Percentiles rank a stretch among this genome's conserved stretches.
Conservation (phyloP, 2,113 vertebrate genomes). For the Gobiocypris rarus region DNA sequence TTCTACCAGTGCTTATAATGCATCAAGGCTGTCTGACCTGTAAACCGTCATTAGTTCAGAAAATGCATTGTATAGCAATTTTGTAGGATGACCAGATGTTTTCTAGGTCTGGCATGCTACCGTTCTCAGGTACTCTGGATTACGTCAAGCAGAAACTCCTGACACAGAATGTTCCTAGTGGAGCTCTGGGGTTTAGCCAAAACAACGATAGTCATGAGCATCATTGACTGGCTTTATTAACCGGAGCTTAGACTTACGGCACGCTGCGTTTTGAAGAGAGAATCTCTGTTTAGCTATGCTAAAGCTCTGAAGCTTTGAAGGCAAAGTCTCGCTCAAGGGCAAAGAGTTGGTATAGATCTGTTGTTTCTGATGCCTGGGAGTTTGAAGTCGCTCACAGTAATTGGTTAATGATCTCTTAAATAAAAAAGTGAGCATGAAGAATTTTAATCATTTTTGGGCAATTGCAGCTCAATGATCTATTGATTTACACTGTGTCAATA, state of each 20-base stretch:
- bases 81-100: not conserved
- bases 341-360: constrained; percentile 41
- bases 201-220: constrained; percentile 29
- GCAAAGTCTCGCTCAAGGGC: constrained; percentile 3
- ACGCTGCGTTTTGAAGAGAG: constrained; percentile 10
- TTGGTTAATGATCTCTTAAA: constrained; percentile 39
- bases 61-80: no score
- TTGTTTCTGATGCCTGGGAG: constrained; percentile 30
- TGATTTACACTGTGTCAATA: constrained; percentile 31
- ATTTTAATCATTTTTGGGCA: constrained; percentile 40
- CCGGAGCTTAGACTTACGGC: not conserved
- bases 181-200: constrained; percentile 31
- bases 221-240: constrained; percentile 32
- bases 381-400: constrained; percentile 33
- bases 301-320: constrained; percentile 4
- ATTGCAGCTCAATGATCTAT: constrained; percentile 36
- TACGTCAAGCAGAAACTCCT: not conserved
- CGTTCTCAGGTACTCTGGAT: not conserved
- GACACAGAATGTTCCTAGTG: constrained; percentile 28
- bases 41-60: no score
- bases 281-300: constrained; percentile 27
- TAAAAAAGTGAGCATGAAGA: constrained; percentile 21
- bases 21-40: no score
- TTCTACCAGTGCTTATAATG: no score
- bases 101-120: not conserved